Conservation (phyloP, 2,797 vertebrate genomes). For the Enteromius unitaeniatus region DNA sequence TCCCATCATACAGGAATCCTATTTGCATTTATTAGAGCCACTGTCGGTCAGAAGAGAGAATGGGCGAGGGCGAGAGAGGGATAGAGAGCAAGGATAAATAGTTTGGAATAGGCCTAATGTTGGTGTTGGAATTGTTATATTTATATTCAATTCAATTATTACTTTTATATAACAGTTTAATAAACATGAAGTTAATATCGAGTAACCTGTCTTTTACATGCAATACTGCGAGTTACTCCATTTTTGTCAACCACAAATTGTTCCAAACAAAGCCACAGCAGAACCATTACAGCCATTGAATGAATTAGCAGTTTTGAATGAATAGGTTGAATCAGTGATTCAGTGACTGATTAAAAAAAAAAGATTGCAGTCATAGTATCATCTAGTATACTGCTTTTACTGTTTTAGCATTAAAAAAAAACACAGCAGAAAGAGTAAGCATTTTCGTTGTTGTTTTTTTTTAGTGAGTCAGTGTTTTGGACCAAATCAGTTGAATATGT, state of each 20-base stretch:
- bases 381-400: not conserved
- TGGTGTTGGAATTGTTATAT: not conserved
- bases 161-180: not conserved
- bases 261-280: not conserved
- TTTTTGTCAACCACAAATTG: not conserved
- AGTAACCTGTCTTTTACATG: not conserved
- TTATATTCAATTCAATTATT: not conserved
- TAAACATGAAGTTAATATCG: not conserved
- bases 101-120: too few species aligned
- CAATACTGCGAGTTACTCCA: not conserved
- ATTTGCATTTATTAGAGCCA: conserved; percentile 55
- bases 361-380: not conserved
- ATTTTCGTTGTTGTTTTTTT: not conserved
- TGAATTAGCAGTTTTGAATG: not conserved
- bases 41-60: conserved; percentile 7
- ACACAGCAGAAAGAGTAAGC: not conserved
- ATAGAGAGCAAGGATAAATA: not conserved
- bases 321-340: not conserved
- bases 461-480: not conserved
- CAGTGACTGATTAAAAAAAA: not conserved
- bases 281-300: not conserved
- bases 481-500: not conserved
- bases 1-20: conserved; percentile 58
- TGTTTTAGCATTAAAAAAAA: not conserved
- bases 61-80: not conserved